These are phyloP conservation scores for Pelobates cultripes DNA, from an alignment of 2,797 vertebrate genomes.

Conservation along the genomic window DNA sequence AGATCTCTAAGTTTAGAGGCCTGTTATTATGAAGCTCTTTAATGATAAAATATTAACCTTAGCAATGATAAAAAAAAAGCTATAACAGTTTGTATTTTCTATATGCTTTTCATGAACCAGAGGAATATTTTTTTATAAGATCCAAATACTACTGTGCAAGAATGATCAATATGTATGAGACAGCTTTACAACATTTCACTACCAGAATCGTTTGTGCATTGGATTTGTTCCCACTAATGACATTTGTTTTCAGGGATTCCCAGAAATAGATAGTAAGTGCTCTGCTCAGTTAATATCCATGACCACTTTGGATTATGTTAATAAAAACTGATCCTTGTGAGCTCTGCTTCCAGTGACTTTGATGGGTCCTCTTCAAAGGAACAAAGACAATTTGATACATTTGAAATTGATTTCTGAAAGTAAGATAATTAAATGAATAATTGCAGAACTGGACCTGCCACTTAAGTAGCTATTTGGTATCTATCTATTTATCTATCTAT, in stretches of 20 bases:
- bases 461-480: too few species aligned
- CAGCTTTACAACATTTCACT: not conserved
- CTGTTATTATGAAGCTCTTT: not conserved
- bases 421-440: too few species aligned
- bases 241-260: not conserved
- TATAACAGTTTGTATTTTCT: slow-evolving; percentile 9
- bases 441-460: too few species aligned
- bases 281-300: not conserved
- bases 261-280: not conserved
- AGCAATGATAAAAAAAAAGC: not conserved
- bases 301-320: not conserved
- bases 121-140: not conserved
- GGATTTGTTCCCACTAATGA: slow-evolving; percentile 8
- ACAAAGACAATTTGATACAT: too few species aligned
- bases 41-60: slow-evolving; percentile 11
- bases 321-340: not conserved
- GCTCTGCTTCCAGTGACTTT: too few species aligned
- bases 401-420: too few species aligned
- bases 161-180: slow-evolving; percentile 10
- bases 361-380: too few species aligned
- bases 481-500: too few species aligned
- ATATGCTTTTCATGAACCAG: not conserved
- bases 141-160: not conserved
- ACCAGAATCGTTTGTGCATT: not conserved
- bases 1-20: too few species aligned